Evolutionary conservation across 2,888 invertebrate genomes (phyloP).

Genomic region (Ditula angustiorana): DNA sequence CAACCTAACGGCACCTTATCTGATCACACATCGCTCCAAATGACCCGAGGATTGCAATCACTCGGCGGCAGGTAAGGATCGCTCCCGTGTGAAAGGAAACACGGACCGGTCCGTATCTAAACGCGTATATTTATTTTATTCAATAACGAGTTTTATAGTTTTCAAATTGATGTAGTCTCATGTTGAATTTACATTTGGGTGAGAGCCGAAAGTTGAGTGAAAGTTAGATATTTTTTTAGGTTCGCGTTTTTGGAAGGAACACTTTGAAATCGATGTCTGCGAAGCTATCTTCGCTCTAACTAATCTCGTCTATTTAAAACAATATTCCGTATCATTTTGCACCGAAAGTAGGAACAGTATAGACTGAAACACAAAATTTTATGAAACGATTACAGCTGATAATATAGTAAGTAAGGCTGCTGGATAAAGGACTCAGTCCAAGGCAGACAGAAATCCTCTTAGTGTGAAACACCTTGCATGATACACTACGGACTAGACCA

Average conservation of each 20-base stretch:
- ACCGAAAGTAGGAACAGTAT: neutral
- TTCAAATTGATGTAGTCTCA: slow-evolving; percentile 7
- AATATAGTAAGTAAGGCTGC: too few species aligned
- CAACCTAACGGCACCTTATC: slow-evolving; percentile 81
- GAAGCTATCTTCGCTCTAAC: neutral
- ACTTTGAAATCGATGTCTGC: neutral
- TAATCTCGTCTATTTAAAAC: neutral
- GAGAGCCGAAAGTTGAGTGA: neutral
- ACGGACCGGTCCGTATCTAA: slow-evolving; percentile 16
- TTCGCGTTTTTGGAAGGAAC: neutral
- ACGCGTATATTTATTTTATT: slow-evolving; percentile 14
- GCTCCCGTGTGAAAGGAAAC: slow-evolving; percentile 38
- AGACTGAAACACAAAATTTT: too few species aligned
- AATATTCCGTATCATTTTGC: neutral
- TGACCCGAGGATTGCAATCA: slow-evolving; percentile 64
- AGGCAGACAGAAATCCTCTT: too few species aligned
- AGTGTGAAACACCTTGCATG: neutral
- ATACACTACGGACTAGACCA: neutral
- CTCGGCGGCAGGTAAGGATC: slow-evolving; percentile 59
- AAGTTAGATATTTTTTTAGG: neutral
- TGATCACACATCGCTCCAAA: slow-evolving; percentile 71
- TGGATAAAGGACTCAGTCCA: too few species aligned
- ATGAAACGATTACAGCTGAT: too few species aligned
- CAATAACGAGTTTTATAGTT: slow-evolving; percentile 2
- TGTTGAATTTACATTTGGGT: slow-evolving; percentile 3